These are phyloP conservation scores for Chaitophorus viminalis DNA, from an alignment of 2,888 invertebrate genomes.

Conservation along the genomic window DNA sequence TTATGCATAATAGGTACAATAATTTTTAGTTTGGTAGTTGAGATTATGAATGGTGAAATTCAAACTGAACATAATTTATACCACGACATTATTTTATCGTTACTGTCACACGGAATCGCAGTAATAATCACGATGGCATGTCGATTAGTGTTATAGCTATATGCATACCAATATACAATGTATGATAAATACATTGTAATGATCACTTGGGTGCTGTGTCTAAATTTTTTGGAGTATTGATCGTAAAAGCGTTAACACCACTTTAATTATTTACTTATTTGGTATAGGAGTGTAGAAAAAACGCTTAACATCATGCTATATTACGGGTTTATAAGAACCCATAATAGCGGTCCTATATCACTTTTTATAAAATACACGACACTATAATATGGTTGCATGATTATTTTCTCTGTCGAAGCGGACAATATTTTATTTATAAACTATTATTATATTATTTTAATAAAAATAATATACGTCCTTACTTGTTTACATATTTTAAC, in stretches of 20 bases:
- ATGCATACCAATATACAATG: not conserved
- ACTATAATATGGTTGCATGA: slow-evolving; percentile 12
- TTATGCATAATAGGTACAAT: slow-evolving; percentile 1
- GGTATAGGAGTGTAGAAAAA: slow-evolving; percentile 1
- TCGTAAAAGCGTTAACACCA: slow-evolving; percentile 29
- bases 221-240: not conserved
- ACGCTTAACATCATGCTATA: slow-evolving; percentile 10
- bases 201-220: slow-evolving; percentile 8
- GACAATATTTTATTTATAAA: not conserved
- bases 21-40: slow-evolving; percentile 27
- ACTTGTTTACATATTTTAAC: not conserved
- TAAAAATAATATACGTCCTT: not conserved
- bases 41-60: not conserved
- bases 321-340: not conserved
- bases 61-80: not conserved
- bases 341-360: slow-evolving; percentile 20
- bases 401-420: not conserved
- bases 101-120: not conserved
- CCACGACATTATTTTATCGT: not conserved
- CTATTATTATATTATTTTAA: not conserved
- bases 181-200: not conserved
- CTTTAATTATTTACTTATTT: slow-evolving; percentile 27
- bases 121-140: not conserved
- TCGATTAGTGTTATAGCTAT: not conserved
- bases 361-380: slow-evolving; percentile 16